phyloP scores from a whole-genome alignment of 2,888 invertebrate genomes.

The Bellardia bayeri region DNA sequence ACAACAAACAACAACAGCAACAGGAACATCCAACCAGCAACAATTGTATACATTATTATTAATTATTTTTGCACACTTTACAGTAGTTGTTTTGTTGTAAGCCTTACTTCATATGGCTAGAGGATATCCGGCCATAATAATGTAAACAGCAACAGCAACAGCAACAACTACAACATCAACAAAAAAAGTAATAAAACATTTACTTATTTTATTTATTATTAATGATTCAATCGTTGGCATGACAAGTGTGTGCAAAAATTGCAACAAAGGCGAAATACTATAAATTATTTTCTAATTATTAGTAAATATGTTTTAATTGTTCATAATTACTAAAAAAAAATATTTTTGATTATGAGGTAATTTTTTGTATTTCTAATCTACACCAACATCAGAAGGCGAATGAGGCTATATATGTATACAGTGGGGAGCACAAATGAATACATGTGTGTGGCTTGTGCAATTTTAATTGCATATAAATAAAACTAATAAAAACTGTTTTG shows the following conservation, averaged over 20 bases:
- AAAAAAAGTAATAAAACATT: slow-evolving; percentile 30
- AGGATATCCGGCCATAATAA: slow-evolving; percentile 71
- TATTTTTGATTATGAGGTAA: neutral
- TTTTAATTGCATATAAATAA: no score
- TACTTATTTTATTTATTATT: slow-evolving; percentile 45
- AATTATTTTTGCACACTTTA: slow-evolving; percentile 11
- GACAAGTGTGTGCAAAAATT: slow-evolving; percentile 51
- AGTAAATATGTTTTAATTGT: slow-evolving; percentile 45
- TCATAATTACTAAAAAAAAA: slow-evolving; percentile 12
- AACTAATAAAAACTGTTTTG: no score
- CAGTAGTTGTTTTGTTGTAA: neutral
- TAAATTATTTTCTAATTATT: slow-evolving; percentile 23
- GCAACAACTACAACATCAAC: no score
- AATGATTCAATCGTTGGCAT: slow-evolving; percentile 39
- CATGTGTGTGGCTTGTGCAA: no score
- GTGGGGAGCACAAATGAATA: no score
- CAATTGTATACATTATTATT: slow-evolving; percentile 28
- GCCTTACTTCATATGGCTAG: slow-evolving; percentile 59
- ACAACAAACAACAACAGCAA: neutral
- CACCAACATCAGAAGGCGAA: no score
- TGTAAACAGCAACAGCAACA: neutral
- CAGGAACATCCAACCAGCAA: neutral
- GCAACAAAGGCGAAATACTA: slow-evolving; percentile 37
- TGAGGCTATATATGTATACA: no score
- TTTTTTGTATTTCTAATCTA: neutral